Conservation (phyloP, 1,140 invertebrate species). For the Zaprionus lachaisei region DNA sequence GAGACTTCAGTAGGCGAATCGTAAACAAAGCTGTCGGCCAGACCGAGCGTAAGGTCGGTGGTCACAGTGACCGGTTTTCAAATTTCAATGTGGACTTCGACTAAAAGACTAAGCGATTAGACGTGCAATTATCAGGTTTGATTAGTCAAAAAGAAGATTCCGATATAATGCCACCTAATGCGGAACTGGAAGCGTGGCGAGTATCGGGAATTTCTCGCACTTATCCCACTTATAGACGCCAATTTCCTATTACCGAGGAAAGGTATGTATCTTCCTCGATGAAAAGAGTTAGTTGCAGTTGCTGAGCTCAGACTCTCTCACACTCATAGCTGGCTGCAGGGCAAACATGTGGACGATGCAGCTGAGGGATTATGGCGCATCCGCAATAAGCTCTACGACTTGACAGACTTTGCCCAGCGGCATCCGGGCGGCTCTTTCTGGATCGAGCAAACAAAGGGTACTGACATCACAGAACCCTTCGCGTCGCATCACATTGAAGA, state of each 20-base stretch:
- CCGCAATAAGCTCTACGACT: constrained; percentile 90
- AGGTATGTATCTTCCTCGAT: constrained; percentile 29
- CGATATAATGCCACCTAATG: constrained; percentile 58
- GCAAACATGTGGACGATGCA: constrained; percentile 89
- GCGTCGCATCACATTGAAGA: constrained; percentile 88
- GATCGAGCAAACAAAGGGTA: constrained; percentile 89
- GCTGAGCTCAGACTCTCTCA: neutral
- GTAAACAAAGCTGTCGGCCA: constrained; percentile 55
- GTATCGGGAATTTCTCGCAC: constrained; percentile 63
- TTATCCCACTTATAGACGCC: constrained; percentile 63
- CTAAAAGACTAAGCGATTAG: constrained; percentile 19
- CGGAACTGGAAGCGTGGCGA: constrained; percentile 53
- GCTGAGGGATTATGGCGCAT: constrained; percentile 92
- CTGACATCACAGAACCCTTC: constrained; percentile 92
- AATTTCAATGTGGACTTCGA: constrained; percentile 38
- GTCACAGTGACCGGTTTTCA: constrained; percentile 47
- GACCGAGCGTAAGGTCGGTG: constrained; percentile 2
- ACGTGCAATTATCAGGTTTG: constrained; percentile 22
- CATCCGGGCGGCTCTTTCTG: constrained; percentile 94
- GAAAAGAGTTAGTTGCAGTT: neutral
- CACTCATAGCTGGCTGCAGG: constrained; percentile 86
- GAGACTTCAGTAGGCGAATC: constrained; percentile 38
- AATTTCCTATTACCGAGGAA: constrained; percentile 41
- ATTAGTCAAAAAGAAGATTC: neutral
- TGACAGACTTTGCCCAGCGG: constrained; percentile 87